A percentile compares a stretch with the other conserved stretches of the same genome.
Conservation (phyloP, 2,797 vertebrate species). For the Poeciliopsis presidionis region DNA sequence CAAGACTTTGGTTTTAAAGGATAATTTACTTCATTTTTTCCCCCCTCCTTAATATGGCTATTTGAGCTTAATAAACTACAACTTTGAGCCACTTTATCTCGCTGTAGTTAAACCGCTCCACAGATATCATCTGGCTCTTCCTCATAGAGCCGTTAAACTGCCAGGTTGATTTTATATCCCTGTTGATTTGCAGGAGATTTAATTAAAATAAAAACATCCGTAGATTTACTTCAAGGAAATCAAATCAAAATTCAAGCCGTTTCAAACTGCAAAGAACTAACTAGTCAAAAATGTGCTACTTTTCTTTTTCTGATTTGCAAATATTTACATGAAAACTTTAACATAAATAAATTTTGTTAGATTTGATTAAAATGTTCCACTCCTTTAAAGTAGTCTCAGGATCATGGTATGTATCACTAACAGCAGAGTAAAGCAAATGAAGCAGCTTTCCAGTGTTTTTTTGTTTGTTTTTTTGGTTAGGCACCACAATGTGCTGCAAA, state of each 20-base stretch:
- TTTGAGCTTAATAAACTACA: neutral
- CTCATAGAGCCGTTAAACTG: neutral
- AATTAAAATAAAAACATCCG: neutral
- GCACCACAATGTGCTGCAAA: neutral
- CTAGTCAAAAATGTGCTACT: neutral
- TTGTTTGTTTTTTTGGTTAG: neutral
- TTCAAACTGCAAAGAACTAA: neutral
- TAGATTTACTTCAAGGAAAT: neutral
- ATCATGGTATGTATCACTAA: neutral
- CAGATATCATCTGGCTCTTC: neutral
- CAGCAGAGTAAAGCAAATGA: neutral
- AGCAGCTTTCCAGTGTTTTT: neutral
- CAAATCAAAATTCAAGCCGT: neutral
- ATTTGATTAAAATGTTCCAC: neutral
- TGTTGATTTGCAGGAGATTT: neutral
- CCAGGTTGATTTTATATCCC: neutral
- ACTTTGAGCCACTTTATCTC: neutral
- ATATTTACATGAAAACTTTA: neutral
- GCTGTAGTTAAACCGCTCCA: neutral
- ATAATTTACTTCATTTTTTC: neutral
- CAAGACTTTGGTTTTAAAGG: conserved; percentile 5
- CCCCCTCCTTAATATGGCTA: neutral
- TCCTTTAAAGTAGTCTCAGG: neutral
- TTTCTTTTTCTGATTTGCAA: neutral
- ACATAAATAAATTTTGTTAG: neutral